A percentile compares a stretch with the other conserved stretches of the same genome.
phyloP scores from a whole-genome alignment of 2,888 invertebrate genomes.

The Petrophora chlorosata region DNA sequence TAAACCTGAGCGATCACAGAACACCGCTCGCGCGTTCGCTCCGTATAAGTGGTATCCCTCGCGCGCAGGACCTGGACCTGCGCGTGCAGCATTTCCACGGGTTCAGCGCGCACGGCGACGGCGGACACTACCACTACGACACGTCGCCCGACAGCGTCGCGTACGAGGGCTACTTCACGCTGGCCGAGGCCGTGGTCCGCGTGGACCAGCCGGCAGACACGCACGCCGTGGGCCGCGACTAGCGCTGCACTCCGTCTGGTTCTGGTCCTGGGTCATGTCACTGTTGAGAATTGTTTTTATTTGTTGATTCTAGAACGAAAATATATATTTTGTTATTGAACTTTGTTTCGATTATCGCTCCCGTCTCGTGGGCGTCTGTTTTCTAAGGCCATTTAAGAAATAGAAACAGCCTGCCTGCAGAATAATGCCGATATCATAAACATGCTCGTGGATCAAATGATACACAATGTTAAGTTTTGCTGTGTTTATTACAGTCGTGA shows the following conservation, averaged over 20 bases:
- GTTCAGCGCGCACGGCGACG: conserved; percentile 91
- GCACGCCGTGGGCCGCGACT: conserved; percentile 91
- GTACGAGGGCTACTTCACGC: conserved; percentile 95
- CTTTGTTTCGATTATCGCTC: no score
- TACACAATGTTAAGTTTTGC: conserved; percentile 9
- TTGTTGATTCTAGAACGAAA: no score
- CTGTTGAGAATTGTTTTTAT: no score
- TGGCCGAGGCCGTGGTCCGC: conserved; percentile 89
- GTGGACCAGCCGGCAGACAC: conserved; percentile 88
- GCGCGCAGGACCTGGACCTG: conserved; percentile 93
- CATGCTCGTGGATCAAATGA: conserved; percentile 4
- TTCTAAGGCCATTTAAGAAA: no score
- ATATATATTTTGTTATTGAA: conserved; percentile 11
- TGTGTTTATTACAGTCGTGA: conserved; percentile 20
- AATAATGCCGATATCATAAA: no score
- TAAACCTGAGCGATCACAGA: no score
- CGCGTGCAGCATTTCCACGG: conserved; percentile 98
- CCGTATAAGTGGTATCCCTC: no score
- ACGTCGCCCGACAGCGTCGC: conserved; percentile 93
- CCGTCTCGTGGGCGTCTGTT: no score
- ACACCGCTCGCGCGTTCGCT: neutral
- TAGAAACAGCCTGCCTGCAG: no score
- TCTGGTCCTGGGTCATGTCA: no score
- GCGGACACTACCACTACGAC: conserved; percentile 98
- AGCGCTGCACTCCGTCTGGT: conserved; percentile 40